Percentiles rank a stretch among this genome's conserved stretches.
phyloP scores from a whole-genome alignment of 2,888 invertebrate species.

The Pimpla rufipes region DNA sequence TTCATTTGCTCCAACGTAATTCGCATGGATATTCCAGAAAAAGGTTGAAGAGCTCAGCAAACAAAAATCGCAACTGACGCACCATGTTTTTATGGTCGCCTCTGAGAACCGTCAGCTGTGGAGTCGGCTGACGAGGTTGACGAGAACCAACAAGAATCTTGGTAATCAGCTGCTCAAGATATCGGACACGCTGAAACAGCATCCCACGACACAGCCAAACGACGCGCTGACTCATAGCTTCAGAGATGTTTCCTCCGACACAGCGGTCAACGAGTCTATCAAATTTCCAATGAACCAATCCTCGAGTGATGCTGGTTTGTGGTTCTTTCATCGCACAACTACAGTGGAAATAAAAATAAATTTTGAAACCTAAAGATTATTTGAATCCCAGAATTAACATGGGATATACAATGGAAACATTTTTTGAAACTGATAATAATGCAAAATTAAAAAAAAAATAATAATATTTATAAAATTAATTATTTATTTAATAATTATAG shows the following conservation, averaged over 20 bases:
- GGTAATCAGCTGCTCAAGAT: constrained; percentile 87
- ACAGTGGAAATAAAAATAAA: no score
- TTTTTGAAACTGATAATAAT: no score
- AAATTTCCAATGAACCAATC: constrained; percentile 46
- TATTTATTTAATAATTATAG: no score
- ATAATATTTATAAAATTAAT: no score
- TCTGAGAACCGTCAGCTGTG: constrained; percentile 93
- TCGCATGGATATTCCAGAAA: constrained; percentile 85
- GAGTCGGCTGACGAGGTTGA: constrained; percentile 89
- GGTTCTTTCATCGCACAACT: not conserved
- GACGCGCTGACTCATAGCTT: constrained; percentile 77
- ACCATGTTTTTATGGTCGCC: constrained; percentile 93
- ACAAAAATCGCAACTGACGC: constrained; percentile 91
- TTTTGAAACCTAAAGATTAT: no score
- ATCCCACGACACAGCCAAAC: constrained; percentile 79
- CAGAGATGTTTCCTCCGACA: constrained; percentile 71
- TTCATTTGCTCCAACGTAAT: not conserved
- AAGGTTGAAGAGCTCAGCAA: constrained; percentile 90
- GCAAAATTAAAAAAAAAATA: no score
- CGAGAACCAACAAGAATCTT: constrained; percentile 87
- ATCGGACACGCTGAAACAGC: constrained; percentile 86
- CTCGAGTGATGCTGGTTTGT: constrained; percentile 6
- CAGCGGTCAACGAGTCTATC: constrained; percentile 68
- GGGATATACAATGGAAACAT: no score
- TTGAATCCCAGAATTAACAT: no score